Base-by-base conservation (phyloP, 2,797 vertebrate species). In the Sebastes taczanowskii region DNA sequence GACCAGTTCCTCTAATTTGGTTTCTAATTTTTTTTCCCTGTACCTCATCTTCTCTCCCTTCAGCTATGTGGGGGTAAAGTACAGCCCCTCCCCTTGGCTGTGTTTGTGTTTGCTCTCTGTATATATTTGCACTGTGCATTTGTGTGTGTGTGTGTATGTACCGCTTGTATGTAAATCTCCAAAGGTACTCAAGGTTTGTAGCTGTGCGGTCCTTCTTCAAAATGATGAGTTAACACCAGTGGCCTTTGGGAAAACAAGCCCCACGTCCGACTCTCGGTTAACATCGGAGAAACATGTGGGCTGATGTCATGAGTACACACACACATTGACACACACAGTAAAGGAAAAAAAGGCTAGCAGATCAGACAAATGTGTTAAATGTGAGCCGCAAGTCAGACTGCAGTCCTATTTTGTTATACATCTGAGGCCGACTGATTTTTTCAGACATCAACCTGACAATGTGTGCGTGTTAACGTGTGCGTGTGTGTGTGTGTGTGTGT, bases 1-100 rank as follows among this genome's bases (percentile, higher is more conserved):
- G 92, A 94, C 88, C 90, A 90, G 89, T 90, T 95, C 90, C 84
- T 93, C 89, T 95, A 94, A 95, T 95, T 95, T 95, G 91, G 89
- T 94, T 94, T 95, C 85, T 89, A 88, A 90, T 94, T 92, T 92
- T 91, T 91, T 90, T 90, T 72, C 84, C 74, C 75, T 82, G 29
- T 83, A 89, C 89, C 85, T 89, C 88, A 82, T 88, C 89, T 91
- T 86, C 86, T 87, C 84, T 88, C 77, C 86, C 89, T 83, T 90
- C 59, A 79, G 83, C 89, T 85, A 84, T 77, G 86, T 84, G 86
- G 87, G 87, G 87, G 91, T 91, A 87, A 88, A 92, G 88, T 73
- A 84, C 83, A 80, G 65, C 86, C 88, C 89, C 84, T 88, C 90
- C 88, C 72, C n/a, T 78, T 60, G 53, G 81, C 58, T 67, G 66